A percentile compares a stretch with the other conserved stretches of the same genome.
These are phyloP conservation scores for Amphimallon solstitiale DNA, from an alignment of 2,888 invertebrate genomes.

Conservation along the genomic window DNA sequence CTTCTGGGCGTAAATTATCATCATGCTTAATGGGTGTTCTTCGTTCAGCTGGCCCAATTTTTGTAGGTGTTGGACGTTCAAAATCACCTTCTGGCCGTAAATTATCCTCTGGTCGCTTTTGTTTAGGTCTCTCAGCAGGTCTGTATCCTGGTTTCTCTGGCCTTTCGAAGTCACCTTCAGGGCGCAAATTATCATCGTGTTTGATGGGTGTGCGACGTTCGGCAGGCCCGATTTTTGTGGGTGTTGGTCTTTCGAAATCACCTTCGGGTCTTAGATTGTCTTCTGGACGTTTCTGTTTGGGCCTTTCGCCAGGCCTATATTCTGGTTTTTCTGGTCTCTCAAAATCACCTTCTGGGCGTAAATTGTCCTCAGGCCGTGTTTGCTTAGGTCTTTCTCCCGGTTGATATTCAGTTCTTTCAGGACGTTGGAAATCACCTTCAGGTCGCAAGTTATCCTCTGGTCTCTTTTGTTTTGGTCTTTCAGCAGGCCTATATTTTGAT, in stretches of 20 bases:
- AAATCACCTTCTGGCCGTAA: constrained; percentile 68
- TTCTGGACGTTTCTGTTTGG: constrained; percentile 62
- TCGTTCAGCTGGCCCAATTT: constrained; percentile 61
- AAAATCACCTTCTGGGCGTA: constrained; percentile 61
- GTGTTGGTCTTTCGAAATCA: constrained; percentile 60
- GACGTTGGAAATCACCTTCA: constrained; percentile 64
- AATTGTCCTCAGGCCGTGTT: constrained; percentile 60
- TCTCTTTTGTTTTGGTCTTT: constrained; percentile 57
- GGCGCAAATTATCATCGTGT: constrained; percentile 67
- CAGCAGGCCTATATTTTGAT: constrained; percentile 58
- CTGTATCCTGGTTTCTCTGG: constrained; percentile 60
- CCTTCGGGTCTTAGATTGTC: constrained; percentile 62
- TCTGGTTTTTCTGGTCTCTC: constrained; percentile 58
- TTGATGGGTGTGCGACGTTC: constrained; percentile 66
- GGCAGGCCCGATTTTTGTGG: constrained; percentile 61
- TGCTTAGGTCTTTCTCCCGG: constrained; percentile 57
- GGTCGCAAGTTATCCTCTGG: constrained; percentile 56
- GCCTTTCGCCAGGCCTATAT: constrained; percentile 61
- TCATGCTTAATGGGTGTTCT: constrained; percentile 67
- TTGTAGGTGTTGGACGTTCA: constrained; percentile 59
- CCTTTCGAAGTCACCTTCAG: constrained; percentile 67
- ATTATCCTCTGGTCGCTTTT: constrained; percentile 65
- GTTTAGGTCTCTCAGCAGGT: constrained; percentile 71
- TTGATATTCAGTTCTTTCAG: constrained; percentile 47
- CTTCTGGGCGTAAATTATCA: constrained; percentile 68